Base-by-base conservation (phyloP, 2,888 invertebrate species). In the Xestia rhomboidea region DNA sequence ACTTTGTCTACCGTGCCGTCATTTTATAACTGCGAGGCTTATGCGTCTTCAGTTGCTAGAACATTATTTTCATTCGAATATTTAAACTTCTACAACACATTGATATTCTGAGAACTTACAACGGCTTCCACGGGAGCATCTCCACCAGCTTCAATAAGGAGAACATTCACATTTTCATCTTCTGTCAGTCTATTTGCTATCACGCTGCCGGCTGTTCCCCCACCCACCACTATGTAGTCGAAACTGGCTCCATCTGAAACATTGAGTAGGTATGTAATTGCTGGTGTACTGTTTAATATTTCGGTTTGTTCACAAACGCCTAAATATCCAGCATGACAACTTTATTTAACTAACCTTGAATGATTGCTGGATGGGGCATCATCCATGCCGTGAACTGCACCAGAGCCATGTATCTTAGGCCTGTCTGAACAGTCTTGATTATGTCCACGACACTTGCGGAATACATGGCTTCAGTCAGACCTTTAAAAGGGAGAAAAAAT, bases 141-240 rank as follows among this genome's bases (percentile, higher is more conserved):
- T 21, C 76, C 85, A 34, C 87, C 87, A 1, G 97, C 97, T 54
- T 98, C 96, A 0, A 98, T 97, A 97, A 89, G 76, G 7, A 89
- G 84, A 18, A 89, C 85, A 13, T 63, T 82, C 30, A 78, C 7
- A 13, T 72, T 68, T 0, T 68, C 41, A 66, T 89, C 71, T 79
- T 89, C 88, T 24, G 88, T 77, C 5, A 88, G 71, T 71, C 89
- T 79, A 34, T 79, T 89, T n/a, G 88, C 89, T 41, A 88, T 71
- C 15, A 88, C 88, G 49, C 83, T 79, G n/a, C 88, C 88, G 0
- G 89, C 88, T 44, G 88, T 89, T 11, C 88, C 88, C 1, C 79
- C 88, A 0, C 88, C 88, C 5, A 77, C 82, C 13, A 89, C 72
- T 11, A 88, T 86, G 49, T 80, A 87, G 41, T 88, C 83, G 13